Evolutionary conservation across 1,140 invertebrate species (phyloP), one percentile per base, ranked within the genome.

Genomic region (Coptotermes formosanus): DNA sequence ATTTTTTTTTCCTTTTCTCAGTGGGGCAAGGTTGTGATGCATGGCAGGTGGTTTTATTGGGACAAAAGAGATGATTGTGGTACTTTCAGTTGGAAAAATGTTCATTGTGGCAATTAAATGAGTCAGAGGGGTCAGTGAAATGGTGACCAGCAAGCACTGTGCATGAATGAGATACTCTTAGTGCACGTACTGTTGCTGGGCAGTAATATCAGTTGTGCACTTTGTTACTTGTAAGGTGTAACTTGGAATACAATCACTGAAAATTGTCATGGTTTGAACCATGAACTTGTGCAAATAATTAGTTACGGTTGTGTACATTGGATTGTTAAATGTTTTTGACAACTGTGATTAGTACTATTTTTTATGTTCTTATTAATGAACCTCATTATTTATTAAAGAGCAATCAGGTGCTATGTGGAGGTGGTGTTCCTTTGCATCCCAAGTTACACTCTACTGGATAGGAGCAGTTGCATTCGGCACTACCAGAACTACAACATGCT

Each of bases 301-400:
- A 55, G 52, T 75, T 75, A 30, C 64, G 64, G 64, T 75, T 75
- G 64, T 75, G 64, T 75, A 75, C 64, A 75, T 75, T 75, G 64
- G n/a, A 75, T 75, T 75, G 64, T 75, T 75, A 75, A 75, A 75
- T 75, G 64, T 75, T 75, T 75, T n/a, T 75, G 64, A 30, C 64
- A 75, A 75, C 64, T 75, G 64, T 75, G n/a, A 30, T 75, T n/a
- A 14, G 64, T 75, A 75, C 4, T 75, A 30, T 75, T 75, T 75
- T 75, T 75, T 75, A 75, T 75, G 64, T 75, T 75, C n/a, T 25
- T 75, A 75, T 75, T 75, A 75, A 75, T 75, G n/a, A 75, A 75
- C 64, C 64, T 75, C 64, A 75, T 75, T 75, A 75, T 75, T 75
- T 75, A 75, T 75, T 75, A 75, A 75, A 75, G 64, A 75, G 64